These are phyloP conservation scores for Sturnus vulgaris DNA, from an alignment of 2,113 vertebrate genomes.

Conservation along the genomic window DNA sequence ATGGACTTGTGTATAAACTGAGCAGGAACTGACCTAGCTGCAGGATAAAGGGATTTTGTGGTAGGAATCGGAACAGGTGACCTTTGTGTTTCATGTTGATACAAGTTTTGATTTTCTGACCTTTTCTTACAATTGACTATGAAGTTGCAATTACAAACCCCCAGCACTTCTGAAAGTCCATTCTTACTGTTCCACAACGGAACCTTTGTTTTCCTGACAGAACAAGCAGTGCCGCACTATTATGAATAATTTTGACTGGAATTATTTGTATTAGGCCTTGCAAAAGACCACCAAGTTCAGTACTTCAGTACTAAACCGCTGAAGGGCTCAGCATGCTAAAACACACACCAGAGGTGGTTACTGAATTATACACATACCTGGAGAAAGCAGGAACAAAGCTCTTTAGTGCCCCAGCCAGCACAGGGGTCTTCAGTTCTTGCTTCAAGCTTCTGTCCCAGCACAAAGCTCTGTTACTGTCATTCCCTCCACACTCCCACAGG, in stretches of 20 bases:
- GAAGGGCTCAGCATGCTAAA: neutral
- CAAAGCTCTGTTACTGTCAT: neutral
- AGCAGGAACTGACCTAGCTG: neutral
- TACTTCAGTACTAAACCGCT: neutral
- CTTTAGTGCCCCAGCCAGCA: neutral
- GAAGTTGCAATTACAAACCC: neutral
- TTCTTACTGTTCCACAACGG: neutral
- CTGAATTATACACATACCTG: neutral
- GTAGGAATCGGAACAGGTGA: neutral
- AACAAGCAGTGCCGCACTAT: neutral
- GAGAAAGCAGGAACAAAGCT: too few species aligned
- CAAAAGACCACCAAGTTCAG: neutral
- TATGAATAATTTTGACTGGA: neutral
- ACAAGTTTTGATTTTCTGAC: neutral
- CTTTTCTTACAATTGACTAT: neutral
- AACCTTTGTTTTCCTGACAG: neutral
- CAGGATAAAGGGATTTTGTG: neutral
- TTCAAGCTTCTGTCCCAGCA: neutral
- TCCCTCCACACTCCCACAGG: too few species aligned
- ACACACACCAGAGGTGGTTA: neutral
- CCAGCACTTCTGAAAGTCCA: neutral
- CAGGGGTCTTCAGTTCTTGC: neutral
- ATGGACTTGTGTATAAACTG: rapidly evolving
- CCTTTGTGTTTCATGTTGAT: neutral
- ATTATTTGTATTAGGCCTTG: neutral